Base-by-base conservation (phyloP, 2,113 vertebrate species). In the Cyanoderma ruficeps region DNA sequence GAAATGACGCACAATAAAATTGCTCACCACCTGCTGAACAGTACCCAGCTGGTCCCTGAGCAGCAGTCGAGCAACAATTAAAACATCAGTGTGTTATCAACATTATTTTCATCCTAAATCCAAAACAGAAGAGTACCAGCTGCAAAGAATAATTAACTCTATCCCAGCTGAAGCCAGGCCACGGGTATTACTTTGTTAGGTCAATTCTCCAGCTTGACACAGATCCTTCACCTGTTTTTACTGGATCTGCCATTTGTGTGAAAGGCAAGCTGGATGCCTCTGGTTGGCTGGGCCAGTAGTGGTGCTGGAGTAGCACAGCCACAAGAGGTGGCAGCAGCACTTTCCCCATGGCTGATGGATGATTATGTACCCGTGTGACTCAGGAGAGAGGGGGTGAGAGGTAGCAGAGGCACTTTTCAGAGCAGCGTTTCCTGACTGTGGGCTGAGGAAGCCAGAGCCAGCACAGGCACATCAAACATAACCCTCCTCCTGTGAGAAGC, bases 371-470 rank as follows among this genome's bases (percentile, higher is more conserved):
- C 33, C 0, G 0, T 18, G 69, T 35, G 67, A 39, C 52, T 64
- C 61, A 65, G 52, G 60, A 60, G 9, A 47, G 46, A 0, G 4
- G 28, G 7, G 10, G 8, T 28, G 67, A 82, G 65, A 59, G 31
- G 75, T 31, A 42, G 57, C 37, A 0, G 0, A 72, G 72, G 13
- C 35, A 37, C 10, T 39, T 76, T 50, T 5, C 1, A 0, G 55
- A 78, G 68, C 1, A 2, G 25, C 7, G 0, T 49, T 52, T 69
- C 76, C 53, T 20, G 25, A 18, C 68, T 42, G 33, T 16, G 27
- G 18, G 52, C 55, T 81, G 64, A n/a, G 63, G 72, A 25, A 80
- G 20, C 7, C 33, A 49, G 74, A 59, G 14, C 6, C 20, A 15
- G 39, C 28, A n/a, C 4, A 57, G 78, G 19, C 14, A 52, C 46